A percentile compares a stretch with the other conserved stretches of the same genome.
phyloP scores from a whole-genome alignment of 2,113 vertebrate genomes.

The Neopipo cinnamomea region DNA sequence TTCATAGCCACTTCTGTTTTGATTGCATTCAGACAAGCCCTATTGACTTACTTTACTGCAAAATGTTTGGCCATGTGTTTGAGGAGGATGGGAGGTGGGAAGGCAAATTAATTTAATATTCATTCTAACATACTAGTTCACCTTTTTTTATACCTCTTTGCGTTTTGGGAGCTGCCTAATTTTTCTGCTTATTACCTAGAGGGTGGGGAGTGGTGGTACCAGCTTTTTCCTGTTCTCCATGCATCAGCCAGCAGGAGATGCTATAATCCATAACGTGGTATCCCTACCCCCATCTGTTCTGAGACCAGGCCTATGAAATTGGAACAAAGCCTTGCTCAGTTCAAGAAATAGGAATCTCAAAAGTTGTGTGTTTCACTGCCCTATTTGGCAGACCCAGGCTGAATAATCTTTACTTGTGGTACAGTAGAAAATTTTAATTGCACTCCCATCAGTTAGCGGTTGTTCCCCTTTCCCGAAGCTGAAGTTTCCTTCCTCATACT shows the following conservation, averaged over 20 bases:
- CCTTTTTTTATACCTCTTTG: neutral
- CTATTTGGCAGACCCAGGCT: slow-evolving; percentile 53
- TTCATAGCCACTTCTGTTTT: neutral
- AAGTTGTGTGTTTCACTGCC: slow-evolving; percentile 41
- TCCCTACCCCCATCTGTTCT: slow-evolving; percentile 40
- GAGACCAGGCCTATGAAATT: neutral
- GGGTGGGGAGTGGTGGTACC: neutral
- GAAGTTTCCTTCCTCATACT: neutral
- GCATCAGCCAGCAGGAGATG: slow-evolving; percentile 59
- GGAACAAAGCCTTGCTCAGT: slow-evolving; percentile 41
- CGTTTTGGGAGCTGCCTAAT: neutral
- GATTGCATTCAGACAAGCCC: neutral
- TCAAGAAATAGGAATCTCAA: slow-evolving; percentile 33
- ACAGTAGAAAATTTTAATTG: slow-evolving; percentile 10
- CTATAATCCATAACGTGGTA: slow-evolving; percentile 50
- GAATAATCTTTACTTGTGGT: slow-evolving; percentile 56
- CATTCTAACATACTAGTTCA: neutral
- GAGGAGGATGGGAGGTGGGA: neutral
- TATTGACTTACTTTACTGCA: neutral
- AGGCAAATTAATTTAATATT: neutral
- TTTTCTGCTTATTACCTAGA: neutral
- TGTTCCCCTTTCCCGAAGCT: fast-evolving
- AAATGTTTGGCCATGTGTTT: neutral
- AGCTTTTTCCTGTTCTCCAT: neutral
- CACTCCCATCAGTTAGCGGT: neutral